These are phyloP conservation scores for Emberiza fucata DNA, from an alignment of 2,113 vertebrate genomes.

Conservation along the genomic window DNA sequence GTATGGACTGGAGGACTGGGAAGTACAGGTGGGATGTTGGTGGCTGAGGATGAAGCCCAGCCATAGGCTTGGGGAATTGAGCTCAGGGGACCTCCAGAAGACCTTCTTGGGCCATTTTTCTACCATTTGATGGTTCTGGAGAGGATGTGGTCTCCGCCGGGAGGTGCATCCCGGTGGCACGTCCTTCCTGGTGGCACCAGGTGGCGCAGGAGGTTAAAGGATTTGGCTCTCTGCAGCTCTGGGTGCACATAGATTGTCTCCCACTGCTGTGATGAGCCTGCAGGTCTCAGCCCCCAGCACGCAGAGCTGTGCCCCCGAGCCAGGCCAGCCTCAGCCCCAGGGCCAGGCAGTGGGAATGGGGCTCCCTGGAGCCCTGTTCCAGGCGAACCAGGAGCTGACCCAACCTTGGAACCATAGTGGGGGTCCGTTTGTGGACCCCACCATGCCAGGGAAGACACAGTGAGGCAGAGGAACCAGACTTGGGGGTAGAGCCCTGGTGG, in stretches of 20 bases:
- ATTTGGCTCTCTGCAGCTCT: neutral
- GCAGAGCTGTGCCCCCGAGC: accelerated
- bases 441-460: neutral
- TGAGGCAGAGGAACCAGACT: accelerated
- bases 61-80: neutral
- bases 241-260: neutral
- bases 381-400: neutral
- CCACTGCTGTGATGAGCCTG: conserved; percentile 4
- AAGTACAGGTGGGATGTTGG: neutral
- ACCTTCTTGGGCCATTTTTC: neutral
- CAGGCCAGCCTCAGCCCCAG: neutral
- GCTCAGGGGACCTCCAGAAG: neutral
- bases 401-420: neutral
- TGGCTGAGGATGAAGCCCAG: neutral
- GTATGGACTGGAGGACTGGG: neutral
- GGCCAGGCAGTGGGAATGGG: accelerated
- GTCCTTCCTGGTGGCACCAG: conserved; percentile 33
- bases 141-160: neutral
- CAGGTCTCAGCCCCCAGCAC: neutral
- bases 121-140: neutral
- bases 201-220: conserved; percentile 59
- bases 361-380: neutral
- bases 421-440: too few species aligned
- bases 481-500: accelerated
- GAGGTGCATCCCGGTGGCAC: neutral